Evolutionary conservation across 2,797 vertebrate species (phyloP), one percentile per base, ranked within the genome.

Genomic region (Numenius phaeopus): DNA sequence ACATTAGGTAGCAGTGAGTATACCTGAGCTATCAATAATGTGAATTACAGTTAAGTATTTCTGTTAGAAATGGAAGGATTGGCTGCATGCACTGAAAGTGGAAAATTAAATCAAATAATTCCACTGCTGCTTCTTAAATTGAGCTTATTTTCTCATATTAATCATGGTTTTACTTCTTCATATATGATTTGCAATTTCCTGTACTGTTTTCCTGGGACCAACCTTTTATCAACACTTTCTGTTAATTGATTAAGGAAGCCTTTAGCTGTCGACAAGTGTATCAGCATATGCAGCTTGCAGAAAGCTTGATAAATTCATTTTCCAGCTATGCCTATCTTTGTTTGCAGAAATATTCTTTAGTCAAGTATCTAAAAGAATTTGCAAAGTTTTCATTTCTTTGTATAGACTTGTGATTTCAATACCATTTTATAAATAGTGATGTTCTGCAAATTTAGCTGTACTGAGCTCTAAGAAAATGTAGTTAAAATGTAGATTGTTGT

Each of bases 241-340:
- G 59, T 87, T 92, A 89, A 97, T 90, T 95, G 92, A 96, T 89
- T 95, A 94, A 94, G 94, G 55, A 94, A 72, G 46, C 47, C 82
- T 91, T 96, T 81, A 55, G 86, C 83, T 75, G 34, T 78, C 0
- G 3, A 95, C 81, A 96, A 97, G 44, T 95, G 32, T 95, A 85
- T 96, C 89, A 95, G 72, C 27, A 12, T 73, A 87, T 95, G 90
- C 96, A 98, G 93, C 83, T 88, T 96, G 93, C 81, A 89, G 78
- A 79, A 87, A 49, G 52, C 75, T 96, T 87, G 88, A 77, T 71
- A 79, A 95, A 76, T 84, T 96, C 21, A 49, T 92, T 95, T 96
- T 90, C 73, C 84, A 96, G 71, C 47, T 61, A 55, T 86, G 79
- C 72, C 40, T 89, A 67, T 96, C 92, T 96, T 96, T 92, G 76